Evolutionary conservation across 1,140 invertebrate genomes (phyloP), one percentile per base, ranked within the genome.

Genomic region (Drosophila sp.): DNA sequence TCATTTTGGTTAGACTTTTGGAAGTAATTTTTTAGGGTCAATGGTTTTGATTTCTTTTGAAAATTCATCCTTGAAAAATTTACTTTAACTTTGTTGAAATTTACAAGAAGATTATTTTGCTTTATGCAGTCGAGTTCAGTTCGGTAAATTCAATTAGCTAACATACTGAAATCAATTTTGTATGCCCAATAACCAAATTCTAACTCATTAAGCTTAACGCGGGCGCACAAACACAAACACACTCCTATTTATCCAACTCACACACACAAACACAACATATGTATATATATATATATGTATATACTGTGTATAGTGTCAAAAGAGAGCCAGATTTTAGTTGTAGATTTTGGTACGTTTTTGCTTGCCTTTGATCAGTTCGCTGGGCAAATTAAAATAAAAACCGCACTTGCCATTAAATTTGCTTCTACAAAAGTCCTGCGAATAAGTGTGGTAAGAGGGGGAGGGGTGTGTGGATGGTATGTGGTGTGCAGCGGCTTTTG

Each of bases 311-410:
- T 50, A 50, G 44, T 50, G 44, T 25, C 33, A 58, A 55, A 38
- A 38, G 35, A 35, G 47, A 56, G 27, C 58, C 41, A 65, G 44
- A 72, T 72, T 77, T 77, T 76, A 70, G 76, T 71, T 69, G 57
- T 54, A 1, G 57, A 55, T 57, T 76, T 64, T 74, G 66, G 66
- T 55, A 77, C 66, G 63, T 55, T 66, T 65, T 72, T 67, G 41
- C 47, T 62, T 47, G 82, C 70, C 82, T 86, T 83, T 86, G 72
- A 83, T 83, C 76, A 79, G 47, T 23, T 64, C 58, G 32, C 47
- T 47, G 32, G 29, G 60, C 68, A 87, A 89, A 89, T 80, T 83
- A 84, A 83, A 89, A 89, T 73, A 80, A 82, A 83, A 89, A 89
- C 83, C 83, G 30, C 83, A 89, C 66, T 50, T 83, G 66, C 70